Evolutionary conservation across 2,113 vertebrate genomes (phyloP), one percentile per base, ranked within the genome.

Genomic region (Etheostoma spectabile): DNA sequence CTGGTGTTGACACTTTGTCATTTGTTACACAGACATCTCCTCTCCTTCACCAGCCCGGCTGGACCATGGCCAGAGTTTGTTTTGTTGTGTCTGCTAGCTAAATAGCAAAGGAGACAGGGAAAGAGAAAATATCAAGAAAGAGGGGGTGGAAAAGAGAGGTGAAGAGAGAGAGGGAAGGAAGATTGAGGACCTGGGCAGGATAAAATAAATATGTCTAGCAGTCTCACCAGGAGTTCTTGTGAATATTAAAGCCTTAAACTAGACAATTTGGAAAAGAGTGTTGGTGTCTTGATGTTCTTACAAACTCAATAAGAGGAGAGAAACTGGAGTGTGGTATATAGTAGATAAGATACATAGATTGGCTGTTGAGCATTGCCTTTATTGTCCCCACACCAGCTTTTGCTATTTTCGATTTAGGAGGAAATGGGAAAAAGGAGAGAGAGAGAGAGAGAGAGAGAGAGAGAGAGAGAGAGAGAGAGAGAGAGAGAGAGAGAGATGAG

Each of bases 1-100:
- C 84, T 85, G 74, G 76, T 83, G 84, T 84, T 90, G 88, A 92
- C 87, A 86, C 76, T 79, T 64, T 90, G 88, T 92, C 89, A 84
- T 92, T 86, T 86, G 84, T 86, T 84, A 89, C 83, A 85, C 76
- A 87, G 86, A 88, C 77, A 79, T 89, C 80, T 81, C 82, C 80
- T 85, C 84, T 83, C 86, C 65, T 86, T 83, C 87, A 79, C n/a
- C 15, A 19, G 57, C 65, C 49, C 4, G 48, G 24, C 72, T 79
- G 80, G 78, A 84, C 71, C 52, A 18, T 2, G 59, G 79, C 87
- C 66, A 84, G 35, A 66, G 68, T 67, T 75, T 69, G 82, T 86
- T 60, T 66, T 77, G 62, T 73, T 71, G 70, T 57, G 79, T 86
- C 30, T 88, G 48, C 42, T 46, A 8, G 65, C 71, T 80, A 78